Percentiles rank a stretch among this genome's conserved stretches.
phyloP scores from a whole-genome alignment of 2,797 vertebrate species.

The Trichosurus vulpecula region DNA sequence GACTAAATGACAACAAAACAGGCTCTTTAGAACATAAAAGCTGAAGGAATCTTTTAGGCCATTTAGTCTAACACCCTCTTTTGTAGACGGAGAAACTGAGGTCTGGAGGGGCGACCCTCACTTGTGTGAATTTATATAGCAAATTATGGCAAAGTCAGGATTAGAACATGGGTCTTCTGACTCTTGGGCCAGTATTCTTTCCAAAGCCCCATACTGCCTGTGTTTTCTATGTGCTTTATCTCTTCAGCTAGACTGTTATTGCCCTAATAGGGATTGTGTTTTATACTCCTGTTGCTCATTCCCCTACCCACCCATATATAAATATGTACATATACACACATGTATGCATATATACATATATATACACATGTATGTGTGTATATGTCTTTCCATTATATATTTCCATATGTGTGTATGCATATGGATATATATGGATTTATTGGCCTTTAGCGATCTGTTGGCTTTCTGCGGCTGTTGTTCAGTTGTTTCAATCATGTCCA shows the following conservation, averaged over 20 bases:
- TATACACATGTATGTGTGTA: fast-evolving
- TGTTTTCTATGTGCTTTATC: neutral
- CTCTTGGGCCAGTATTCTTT: neutral
- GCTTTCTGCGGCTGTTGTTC: neutral
- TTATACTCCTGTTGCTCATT: neutral
- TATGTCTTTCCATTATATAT: too few relatives aligned
- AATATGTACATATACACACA: too few relatives aligned
- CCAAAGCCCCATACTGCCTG: neutral
- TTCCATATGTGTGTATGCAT: neutral
- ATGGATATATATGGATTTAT: neutral
- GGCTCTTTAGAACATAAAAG: neutral
- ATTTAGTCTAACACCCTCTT: neutral
- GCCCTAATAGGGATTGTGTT: neutral
- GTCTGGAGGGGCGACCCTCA: neutral
- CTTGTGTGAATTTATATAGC: neutral
- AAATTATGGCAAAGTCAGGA: neutral
- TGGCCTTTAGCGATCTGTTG: neutral
- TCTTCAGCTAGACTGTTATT: neutral
- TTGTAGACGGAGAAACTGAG: neutral
- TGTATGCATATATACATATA: too few relatives aligned
- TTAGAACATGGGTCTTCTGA: neutral
- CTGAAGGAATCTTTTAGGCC: neutral
- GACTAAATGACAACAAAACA: neutral
- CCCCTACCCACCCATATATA: too few relatives aligned
- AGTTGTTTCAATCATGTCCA: neutral